Conservation (phyloP, 2,797 vertebrate species). For the Oryzias dopingdopingensis region DNA sequence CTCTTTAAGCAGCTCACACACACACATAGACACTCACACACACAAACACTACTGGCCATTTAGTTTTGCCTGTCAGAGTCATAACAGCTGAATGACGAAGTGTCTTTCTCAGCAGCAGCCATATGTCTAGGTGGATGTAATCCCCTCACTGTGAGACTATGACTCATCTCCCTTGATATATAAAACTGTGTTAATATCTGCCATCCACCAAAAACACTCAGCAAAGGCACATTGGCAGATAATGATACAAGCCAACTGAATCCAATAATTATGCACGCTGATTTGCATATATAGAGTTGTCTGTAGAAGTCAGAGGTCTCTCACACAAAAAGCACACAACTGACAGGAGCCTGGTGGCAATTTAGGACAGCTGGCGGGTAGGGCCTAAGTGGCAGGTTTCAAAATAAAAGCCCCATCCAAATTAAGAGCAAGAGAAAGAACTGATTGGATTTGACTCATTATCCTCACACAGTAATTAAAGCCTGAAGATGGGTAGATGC, state of each 20-base stretch:
- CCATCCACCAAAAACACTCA: constrained; percentile 29
- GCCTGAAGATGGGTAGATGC: constrained; percentile 71
- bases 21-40: constrained; percentile 32
- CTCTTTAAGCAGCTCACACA: constrained; percentile 56
- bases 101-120: constrained; percentile 52
- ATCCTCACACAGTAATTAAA: constrained; percentile 80
- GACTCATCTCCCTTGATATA: constrained; percentile 47
- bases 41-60: constrained; percentile 40
- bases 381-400: constrained; percentile 62
- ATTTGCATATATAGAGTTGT: constrained; percentile 35
- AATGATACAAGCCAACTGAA: constrained; percentile 32
- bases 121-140: constrained; percentile 54
- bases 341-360: constrained; percentile 53
- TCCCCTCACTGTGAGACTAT: constrained; percentile 31
- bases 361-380: constrained; percentile 67
- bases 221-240: constrained; percentile 38
- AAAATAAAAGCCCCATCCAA: constrained; percentile 74
- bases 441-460: constrained; percentile 84
- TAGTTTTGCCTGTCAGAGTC: constrained; percentile 50
- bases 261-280: constrained; percentile 36
- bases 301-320: constrained; percentile 26
- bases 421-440: constrained; percentile 75
- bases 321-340: constrained; percentile 9
- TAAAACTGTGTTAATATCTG: constrained; percentile 41
- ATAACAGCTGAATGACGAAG: constrained; percentile 55